Conservation (phyloP, 2,113 vertebrate genomes). For the Sinocyclocheilus anshuiensis region DNA sequence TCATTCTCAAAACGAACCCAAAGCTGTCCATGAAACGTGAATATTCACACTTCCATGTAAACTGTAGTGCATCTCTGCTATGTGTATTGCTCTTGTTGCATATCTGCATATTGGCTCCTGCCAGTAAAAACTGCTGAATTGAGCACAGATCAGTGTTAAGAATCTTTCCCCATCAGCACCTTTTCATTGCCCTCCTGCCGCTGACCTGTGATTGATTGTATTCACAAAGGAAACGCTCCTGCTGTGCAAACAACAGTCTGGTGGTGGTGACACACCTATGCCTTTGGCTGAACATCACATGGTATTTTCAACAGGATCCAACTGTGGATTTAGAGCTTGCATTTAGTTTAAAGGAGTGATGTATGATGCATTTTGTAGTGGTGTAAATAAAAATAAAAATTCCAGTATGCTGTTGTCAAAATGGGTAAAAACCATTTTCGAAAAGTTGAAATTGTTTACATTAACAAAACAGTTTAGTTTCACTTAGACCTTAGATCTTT, state of each 20-base stretch:
- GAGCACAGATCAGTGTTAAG: neutral
- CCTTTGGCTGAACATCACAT: neutral
- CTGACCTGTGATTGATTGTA: slow-evolving; percentile 31
- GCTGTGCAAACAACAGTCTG: slow-evolving; percentile 30
- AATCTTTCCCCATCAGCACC: neutral
- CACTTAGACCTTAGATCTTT: neutral
- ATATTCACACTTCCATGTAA: neutral
- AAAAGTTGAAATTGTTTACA: neutral
- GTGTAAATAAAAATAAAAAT: neutral
- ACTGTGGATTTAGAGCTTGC: slow-evolving; percentile 13
- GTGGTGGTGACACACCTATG: slow-evolving; percentile 14
- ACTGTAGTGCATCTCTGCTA: neutral
- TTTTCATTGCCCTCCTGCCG: slow-evolving; percentile 9
- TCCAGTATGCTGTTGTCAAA: neutral
- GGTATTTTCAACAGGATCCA: neutral
- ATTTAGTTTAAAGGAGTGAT: neutral
- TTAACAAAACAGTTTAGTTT: neutral
- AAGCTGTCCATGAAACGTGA: neutral
- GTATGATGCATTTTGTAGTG: neutral
- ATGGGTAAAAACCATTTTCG: neutral
- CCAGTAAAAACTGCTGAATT: slow-evolving; percentile 2
- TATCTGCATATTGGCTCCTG: neutral
- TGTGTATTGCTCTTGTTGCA: neutral
- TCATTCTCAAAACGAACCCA: neutral
- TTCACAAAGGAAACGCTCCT: slow-evolving; percentile 45